Base-by-base conservation (phyloP, 2,888 invertebrate species). In the Cantharis nigra region DNA sequence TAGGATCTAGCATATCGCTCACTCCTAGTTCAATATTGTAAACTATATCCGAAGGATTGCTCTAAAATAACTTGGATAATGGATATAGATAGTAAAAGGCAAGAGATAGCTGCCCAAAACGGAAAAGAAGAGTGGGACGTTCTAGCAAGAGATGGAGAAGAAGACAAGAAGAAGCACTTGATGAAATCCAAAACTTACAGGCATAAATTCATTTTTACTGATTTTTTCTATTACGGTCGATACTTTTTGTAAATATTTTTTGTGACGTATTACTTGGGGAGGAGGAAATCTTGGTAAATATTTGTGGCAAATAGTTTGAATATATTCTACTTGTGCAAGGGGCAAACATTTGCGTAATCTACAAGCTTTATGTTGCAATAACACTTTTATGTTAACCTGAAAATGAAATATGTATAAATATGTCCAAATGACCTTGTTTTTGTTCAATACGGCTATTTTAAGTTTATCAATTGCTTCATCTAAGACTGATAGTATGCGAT, bases 401-500 rank as follows among this genome's bases (percentile, higher is more conserved):
- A 71, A 71, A 63, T 33, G 10, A 7, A 63, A 26, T 18, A 1
- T 64, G 10, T 64, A 18, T 18, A 11, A 2, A 18, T 64, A 9
- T 26, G 9, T 9, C 9, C 4, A n/a, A n/a, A 49, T 7, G 9
- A 49, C 7, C 7, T 7, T 49, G n/a, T 9, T 2, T n/a, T 5
- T n/a, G 7, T n/a, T n/a, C n/a, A 49, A 70, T 72, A 69, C 76
- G 11, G 67, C 65, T 63, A 74, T n/a, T 64, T 74, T 20, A 30
- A 72, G 71, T 70, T 74, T 72, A 9, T 63, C 18, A 5, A 76
- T 69, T 10, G 65, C 26, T 33, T 28, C 49, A 18, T 64, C 65
- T 3, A 76, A 62, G 20, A 78, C n/a, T 89, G 89, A 0, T 88
- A 89, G 0, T 88, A 85, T 28, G 84, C 90, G 89, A 81, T 0